Conservation (phyloP, 1,140 invertebrate species). For the Drosophila oshimai region DNA sequence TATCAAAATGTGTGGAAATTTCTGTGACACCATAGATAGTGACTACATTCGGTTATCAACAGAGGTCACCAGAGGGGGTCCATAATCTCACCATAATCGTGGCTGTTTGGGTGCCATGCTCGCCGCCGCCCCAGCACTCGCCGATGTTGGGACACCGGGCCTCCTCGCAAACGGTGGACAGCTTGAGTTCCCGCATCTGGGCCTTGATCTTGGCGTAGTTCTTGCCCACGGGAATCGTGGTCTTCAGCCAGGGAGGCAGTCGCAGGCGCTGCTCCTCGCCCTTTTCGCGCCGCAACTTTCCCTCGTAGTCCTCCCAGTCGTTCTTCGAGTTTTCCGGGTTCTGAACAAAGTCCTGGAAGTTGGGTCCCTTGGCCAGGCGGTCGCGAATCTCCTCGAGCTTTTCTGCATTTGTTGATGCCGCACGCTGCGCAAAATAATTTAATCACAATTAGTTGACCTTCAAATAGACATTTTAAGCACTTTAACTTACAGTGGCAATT, state of each 20-base stretch:
- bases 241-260: conserved; percentile 98
- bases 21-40: background rate
- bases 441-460: background rate
- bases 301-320: conserved; percentile 87
- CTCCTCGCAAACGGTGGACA: conserved; percentile 99
- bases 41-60: conserved; percentile 24
- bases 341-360: conserved; percentile 86
- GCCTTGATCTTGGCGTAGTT: conserved; percentile 94
- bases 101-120: conserved; percentile 92
- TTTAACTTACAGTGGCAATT: conserved; percentile 7
- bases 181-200: conserved; percentile 92
- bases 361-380: conserved; percentile 86
- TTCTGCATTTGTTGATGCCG: conserved; percentile 56
- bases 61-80: conserved; percentile 30
- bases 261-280: conserved; percentile 91
- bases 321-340: conserved; percentile 83
- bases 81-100: conserved; percentile 91
- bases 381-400: conserved; percentile 84
- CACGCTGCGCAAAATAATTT: conserved; percentile 37
- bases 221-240: conserved; percentile 94
- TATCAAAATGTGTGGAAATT: background rate
- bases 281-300: conserved; percentile 92
- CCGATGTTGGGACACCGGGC: conserved; percentile 99
- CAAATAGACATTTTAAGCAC: no score
- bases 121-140: conserved; percentile 99